These are phyloP conservation scores for Anthopleura sola DNA, from an alignment of 64 coral and sea anemone genomes.

Conservation along the genomic window DNA sequence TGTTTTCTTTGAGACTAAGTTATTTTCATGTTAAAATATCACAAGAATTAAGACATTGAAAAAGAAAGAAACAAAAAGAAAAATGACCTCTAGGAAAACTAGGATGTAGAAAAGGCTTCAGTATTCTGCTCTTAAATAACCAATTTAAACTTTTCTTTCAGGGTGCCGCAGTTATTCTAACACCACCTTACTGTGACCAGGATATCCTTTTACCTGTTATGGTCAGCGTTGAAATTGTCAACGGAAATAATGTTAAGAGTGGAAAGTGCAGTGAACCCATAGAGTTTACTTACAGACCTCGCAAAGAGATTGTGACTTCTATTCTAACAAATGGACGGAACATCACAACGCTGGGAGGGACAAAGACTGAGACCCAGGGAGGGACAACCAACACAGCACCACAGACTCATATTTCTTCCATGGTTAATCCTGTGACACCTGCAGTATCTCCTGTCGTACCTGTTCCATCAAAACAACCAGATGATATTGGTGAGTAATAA, in stretches of 20 bases:
- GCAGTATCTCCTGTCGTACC: slow-evolving; percentile 6
- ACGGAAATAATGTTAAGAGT: slow-evolving; percentile 68
- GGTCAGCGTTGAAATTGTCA: slow-evolving; percentile 74
- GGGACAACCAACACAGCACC: slow-evolving; percentile 46
- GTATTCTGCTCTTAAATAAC: no score
- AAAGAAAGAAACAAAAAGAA: no score
- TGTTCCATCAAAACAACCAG: not conserved
- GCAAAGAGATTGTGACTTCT: slow-evolving; percentile 12
- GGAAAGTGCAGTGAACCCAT: slow-evolving; percentile 88
- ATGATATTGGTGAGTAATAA: slow-evolving; percentile 19
- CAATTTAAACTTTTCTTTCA: slow-evolving; percentile 1
- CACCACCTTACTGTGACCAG: slow-evolving; percentile 77
- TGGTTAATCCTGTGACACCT: not conserved
- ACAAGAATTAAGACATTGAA: no score
- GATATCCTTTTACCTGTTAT: slow-evolving; percentile 69
- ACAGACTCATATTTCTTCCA: slow-evolving; percentile 7
- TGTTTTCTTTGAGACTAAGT: no score
- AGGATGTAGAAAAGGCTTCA: not conserved
- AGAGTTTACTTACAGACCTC: slow-evolving; percentile 90
- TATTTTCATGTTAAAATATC: no score
- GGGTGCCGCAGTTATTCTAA: slow-evolving; percentile 84
- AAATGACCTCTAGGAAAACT: no score
- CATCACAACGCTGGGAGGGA: slow-evolving; percentile 43
- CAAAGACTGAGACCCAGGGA: slow-evolving; percentile 43
- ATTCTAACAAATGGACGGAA: slow-evolving; percentile 52